phyloP scores from a whole-genome alignment of 2,797 vertebrate species.

The Ceyx erithaca region DNA sequence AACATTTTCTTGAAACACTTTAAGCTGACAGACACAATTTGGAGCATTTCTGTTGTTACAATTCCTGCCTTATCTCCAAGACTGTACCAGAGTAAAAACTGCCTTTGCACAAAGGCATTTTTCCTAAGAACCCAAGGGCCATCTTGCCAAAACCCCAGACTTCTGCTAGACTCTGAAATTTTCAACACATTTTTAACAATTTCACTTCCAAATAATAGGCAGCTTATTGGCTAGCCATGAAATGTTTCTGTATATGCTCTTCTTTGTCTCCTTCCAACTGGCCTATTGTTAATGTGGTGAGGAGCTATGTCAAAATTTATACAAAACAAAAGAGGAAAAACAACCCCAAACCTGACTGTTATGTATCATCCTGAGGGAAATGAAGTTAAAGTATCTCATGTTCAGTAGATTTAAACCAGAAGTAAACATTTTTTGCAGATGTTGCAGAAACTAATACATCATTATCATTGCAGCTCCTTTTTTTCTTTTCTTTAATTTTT shows the following conservation, averaged over 20 bases:
- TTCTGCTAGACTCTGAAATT: neutral
- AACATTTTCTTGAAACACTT: neutral
- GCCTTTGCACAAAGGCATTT: neutral
- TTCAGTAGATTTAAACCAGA: constrained; percentile 23
- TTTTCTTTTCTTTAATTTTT: neutral
- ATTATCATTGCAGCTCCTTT: neutral
- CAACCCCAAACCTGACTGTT: neutral
- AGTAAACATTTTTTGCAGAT: constrained; percentile 5
- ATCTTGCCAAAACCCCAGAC: constrained; percentile 1
- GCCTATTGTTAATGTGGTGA: neutral
- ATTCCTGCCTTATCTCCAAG: constrained; percentile 4
- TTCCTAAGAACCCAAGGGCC: neutral
- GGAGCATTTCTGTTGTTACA: neutral
- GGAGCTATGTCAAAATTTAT: neutral
- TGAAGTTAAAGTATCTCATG: neutral
- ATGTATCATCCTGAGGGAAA: constrained; percentile 16
- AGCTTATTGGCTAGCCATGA: neutral
- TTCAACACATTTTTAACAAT: constrained; percentile 2
- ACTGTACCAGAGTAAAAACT: neutral
- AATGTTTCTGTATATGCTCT: neutral
- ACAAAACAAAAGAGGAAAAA: neutral
- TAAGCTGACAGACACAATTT: neutral
- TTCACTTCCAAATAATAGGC: neutral
- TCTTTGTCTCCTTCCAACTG: neutral
- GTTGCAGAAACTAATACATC: neutral